A percentile compares a stretch with the other conserved stretches of the same genome.
Conservation (phyloP, 2,888 invertebrate genomes). For the Leptopterna dolabrata region DNA sequence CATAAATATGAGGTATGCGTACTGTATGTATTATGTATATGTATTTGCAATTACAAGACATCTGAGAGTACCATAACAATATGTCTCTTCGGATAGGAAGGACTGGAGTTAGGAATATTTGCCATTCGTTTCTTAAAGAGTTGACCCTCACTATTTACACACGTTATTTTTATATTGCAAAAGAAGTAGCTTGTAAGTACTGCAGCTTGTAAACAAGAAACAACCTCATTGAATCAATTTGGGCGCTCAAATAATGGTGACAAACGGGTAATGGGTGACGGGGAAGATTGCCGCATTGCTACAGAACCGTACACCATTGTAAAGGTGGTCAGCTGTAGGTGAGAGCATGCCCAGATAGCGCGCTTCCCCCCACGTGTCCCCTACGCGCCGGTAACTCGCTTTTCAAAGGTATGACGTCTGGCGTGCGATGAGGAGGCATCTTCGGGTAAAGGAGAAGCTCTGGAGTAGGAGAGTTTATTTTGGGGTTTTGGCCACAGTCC, state of each 20-base stretch:
- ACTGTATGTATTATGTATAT: no score
- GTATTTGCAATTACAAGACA: no score
- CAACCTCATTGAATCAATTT: neutral
- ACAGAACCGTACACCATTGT: conserved; percentile 44
- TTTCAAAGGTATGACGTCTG: conserved; percentile 3
- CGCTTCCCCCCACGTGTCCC: neutral
- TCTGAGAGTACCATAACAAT: no score
- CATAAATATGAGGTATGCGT: no score
- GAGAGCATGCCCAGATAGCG: conserved; percentile 35
- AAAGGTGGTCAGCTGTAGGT: conserved; percentile 47
- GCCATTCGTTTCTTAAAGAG: no score
- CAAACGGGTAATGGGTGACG: neutral
- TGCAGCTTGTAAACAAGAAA: no score
- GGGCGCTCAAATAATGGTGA: neutral
- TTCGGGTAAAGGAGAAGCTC: neutral
- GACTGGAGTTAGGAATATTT: no score
- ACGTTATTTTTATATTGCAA: no score
- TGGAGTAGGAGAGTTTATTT: conserved; percentile 41
- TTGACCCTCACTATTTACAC: no score
- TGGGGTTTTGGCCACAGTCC: conserved; percentile 25
- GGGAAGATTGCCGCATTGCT: conserved; percentile 43
- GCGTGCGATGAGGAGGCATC: neutral
- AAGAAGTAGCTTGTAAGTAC: no score
- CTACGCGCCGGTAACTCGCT: neutral
- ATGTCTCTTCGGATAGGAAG: no score